Conservation (phyloP, 2,888 invertebrate genomes). For the Siphlonurus alternatus region DNA sequence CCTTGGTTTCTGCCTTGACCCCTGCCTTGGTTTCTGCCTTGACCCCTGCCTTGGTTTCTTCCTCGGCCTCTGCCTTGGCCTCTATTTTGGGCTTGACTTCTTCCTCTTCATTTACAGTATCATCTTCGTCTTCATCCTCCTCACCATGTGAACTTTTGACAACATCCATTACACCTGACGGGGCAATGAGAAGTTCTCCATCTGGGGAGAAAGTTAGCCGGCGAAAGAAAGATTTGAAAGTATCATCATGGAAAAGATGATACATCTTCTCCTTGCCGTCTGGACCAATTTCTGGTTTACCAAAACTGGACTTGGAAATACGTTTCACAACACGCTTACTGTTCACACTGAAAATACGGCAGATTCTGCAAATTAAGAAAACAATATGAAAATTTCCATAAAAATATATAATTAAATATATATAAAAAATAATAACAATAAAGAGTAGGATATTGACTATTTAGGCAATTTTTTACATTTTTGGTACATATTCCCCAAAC, state of each 20-base stretch:
- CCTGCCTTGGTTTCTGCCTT: too few relatives aligned
- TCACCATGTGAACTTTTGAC: neutral
- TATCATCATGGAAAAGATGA: constrained; percentile 78
- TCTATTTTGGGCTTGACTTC: too few relatives aligned
- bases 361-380: neutral
- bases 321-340: constrained; percentile 49
- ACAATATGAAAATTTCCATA: neutral
- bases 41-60: too few relatives aligned
- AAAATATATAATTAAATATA: too few relatives aligned
- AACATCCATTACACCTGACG: constrained; percentile 64
- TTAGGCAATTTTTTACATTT: too few relatives aligned
- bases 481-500: too few relatives aligned
- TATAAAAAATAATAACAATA: too few relatives aligned
- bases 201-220: constrained; percentile 82
- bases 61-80: too few relatives aligned
- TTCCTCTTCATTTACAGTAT: neutral
- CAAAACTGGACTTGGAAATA: constrained; percentile 46
- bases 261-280: constrained; percentile 40
- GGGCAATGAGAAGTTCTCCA: constrained; percentile 77
- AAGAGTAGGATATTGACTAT: too few relatives aligned
- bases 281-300: constrained; percentile 22
- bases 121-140: constrained; percentile 12
- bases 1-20: too few relatives aligned
- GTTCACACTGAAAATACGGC: constrained; percentile 14
- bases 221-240: constrained; percentile 84